A percentile compares a stretch with the other conserved stretches of the same genome.
Evolutionary conservation across 2,888 invertebrate genomes (phyloP).

Genomic region (Macaria liturata): DNA sequence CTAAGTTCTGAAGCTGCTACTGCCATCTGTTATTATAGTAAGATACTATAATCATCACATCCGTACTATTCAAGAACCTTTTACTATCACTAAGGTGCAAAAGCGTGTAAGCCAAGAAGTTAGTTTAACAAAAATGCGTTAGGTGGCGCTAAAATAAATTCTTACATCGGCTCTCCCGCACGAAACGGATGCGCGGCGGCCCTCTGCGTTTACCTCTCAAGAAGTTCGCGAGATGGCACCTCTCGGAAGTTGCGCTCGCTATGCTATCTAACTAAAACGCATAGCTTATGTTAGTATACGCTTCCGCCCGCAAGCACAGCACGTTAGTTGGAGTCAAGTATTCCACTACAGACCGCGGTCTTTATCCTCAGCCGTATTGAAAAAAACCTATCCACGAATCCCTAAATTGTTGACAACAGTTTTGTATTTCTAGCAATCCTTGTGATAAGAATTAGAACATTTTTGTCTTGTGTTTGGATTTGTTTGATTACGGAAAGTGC

Average conservation of each 20-base stretch:
- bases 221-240: conserved; percentile 16
- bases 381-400: conserved; percentile 1
- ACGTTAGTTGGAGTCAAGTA: conserved; percentile 14
- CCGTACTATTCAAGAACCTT: too few relatives aligned
- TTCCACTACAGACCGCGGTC: conserved; percentile 6
- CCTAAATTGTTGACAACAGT: conserved; percentile 17
- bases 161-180: background rate
- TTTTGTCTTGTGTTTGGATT: conserved; percentile 16
- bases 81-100: too few relatives aligned
- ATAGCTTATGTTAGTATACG: conserved; percentile 12
- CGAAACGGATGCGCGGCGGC: background rate
- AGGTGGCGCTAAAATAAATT: conserved; percentile 6
- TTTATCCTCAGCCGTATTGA: conserved; percentile 12
- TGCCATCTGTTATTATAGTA: too few relatives aligned
- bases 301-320: conserved; percentile 20
- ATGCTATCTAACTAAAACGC: conserved; percentile 17
- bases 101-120: too few relatives aligned
- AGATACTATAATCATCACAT: too few relatives aligned
- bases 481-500: conserved; percentile 4
- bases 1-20: too few relatives aligned
- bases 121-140: background rate
- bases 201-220: background rate
- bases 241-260: conserved; percentile 1
- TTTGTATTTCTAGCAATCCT: background rate
- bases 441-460: conserved; percentile 7